These are phyloP conservation scores for Eristalinus aeneus DNA, from an alignment of 2,888 invertebrate genomes.

Conservation along the genomic window DNA sequence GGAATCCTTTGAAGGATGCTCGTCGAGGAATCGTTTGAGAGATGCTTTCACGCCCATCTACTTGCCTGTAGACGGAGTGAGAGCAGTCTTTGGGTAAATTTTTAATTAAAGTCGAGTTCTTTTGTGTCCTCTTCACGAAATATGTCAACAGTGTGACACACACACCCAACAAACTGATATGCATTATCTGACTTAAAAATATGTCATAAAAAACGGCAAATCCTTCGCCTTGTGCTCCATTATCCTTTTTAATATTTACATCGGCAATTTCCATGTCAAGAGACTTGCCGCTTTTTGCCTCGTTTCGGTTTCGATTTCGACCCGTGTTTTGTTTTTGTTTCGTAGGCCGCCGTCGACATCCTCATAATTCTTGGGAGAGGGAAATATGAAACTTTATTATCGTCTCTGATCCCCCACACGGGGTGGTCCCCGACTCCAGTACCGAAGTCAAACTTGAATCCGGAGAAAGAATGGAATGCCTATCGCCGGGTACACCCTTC, in stretches of 20 bases:
- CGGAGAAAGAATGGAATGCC: conserved; percentile 19
- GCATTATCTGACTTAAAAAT: conserved; percentile 11
- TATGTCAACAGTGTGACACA: conserved; percentile 2
- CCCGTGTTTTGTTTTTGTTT: background rate
- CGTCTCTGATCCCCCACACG: conserved; percentile 13
- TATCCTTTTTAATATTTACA: conserved; percentile 64
- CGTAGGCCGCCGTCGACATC: background rate
- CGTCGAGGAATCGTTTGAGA: conserved; percentile 6
- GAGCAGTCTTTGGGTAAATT: conserved; percentile 42
- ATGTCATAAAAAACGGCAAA: conserved; percentile 51
- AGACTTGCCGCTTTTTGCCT: conserved; percentile 35
- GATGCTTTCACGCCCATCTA: background rate
- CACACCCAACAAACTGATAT: background rate
- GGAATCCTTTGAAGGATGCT: conserved; percentile 28
- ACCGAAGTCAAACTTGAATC: conserved; percentile 6
- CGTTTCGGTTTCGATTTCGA: background rate
- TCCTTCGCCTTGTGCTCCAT: conserved; percentile 40
- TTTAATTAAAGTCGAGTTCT: conserved; percentile 24
- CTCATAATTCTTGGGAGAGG: background rate
- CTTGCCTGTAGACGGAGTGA: background rate
- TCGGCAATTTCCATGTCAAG: conserved; percentile 63
- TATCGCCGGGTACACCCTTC: conserved; percentile 13
- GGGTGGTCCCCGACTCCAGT: conserved; percentile 26
- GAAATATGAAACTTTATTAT: conserved; percentile 64
- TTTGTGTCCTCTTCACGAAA: background rate